These are phyloP conservation scores for Lophochroa leadbeateri DNA, from an alignment of 2,113 vertebrate genomes.

Conservation along the genomic window DNA sequence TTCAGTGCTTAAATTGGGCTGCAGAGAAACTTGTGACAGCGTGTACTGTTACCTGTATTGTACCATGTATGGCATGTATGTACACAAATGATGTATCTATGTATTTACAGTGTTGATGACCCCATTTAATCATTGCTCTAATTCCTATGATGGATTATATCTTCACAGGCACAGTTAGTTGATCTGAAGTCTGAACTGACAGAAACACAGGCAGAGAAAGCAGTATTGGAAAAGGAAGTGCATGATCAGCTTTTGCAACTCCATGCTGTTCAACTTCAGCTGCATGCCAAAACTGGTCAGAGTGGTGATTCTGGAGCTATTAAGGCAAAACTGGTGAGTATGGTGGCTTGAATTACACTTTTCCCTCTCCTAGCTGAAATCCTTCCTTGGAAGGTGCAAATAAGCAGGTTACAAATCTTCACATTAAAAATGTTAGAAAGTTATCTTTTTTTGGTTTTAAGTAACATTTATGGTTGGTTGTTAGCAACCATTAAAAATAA, in stretches of 20 bases:
- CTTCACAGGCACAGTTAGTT: slow-evolving; percentile 91
- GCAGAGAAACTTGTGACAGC: neutral
- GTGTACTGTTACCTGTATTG: neutral
- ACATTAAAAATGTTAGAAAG: neutral
- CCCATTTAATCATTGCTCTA: neutral
- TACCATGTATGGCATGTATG: rapidly evolving
- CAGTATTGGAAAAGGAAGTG: slow-evolving; percentile 89
- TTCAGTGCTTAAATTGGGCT: neutral
- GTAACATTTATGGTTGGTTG: neutral
- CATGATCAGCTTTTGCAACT: slow-evolving; percentile 91
- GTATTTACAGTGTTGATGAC: neutral
- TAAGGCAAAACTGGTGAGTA: slow-evolving; percentile 92
- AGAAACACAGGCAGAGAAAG: slow-evolving; percentile 88
- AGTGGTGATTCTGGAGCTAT: slow-evolving; percentile 89
- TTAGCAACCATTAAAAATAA: neutral
- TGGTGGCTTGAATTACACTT: neutral
- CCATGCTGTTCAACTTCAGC: slow-evolving; percentile 92
- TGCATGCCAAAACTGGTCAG: slow-evolving; percentile 90
- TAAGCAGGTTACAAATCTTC: neutral
- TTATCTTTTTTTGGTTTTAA: neutral
- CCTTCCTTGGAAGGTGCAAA: neutral
- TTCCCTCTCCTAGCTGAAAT: neutral
- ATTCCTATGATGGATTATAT: neutral
- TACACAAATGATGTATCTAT: neutral
- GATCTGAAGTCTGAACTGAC: slow-evolving; percentile 95